These are phyloP conservation scores for Empidonax traillii DNA, from an alignment of 2,113 vertebrate genomes.

Conservation along the genomic window DNA sequence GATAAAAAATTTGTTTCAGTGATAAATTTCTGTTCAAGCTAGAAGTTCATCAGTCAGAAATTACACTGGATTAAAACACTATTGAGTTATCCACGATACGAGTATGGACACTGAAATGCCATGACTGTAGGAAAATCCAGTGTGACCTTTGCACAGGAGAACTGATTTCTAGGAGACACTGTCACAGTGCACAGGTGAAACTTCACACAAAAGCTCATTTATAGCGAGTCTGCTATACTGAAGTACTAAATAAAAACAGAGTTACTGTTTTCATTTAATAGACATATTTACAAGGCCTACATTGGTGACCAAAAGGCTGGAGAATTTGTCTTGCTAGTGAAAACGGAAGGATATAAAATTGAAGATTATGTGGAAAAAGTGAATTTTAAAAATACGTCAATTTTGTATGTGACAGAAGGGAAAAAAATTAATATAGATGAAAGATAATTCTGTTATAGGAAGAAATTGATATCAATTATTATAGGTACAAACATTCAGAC, in stretches of 20 bases:
- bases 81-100: not conserved
- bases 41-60: not conserved
- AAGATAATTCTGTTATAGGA: not conserved
- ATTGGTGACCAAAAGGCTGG: not conserved
- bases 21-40: not conserved
- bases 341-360: not conserved
- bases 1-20: not conserved
- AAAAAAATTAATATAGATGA: not conserved
- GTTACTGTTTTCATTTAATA: not conserved
- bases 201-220: not conserved
- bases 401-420: not conserved
- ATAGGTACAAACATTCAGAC: not conserved
- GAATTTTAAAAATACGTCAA: not conserved
- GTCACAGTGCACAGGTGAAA: not conserved
- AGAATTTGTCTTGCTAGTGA: not conserved
- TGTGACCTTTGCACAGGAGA: not conserved
- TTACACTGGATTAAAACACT: not conserved
- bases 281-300: not conserved
- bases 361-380: not conserved
- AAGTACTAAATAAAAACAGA: not conserved
- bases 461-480: not conserved
- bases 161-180: not conserved
- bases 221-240: not conserved
- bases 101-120: not conserved
- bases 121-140: accelerated